phyloP scores from a whole-genome alignment of 2,113 vertebrate genomes.

The Odocoileus virginianus region DNA sequence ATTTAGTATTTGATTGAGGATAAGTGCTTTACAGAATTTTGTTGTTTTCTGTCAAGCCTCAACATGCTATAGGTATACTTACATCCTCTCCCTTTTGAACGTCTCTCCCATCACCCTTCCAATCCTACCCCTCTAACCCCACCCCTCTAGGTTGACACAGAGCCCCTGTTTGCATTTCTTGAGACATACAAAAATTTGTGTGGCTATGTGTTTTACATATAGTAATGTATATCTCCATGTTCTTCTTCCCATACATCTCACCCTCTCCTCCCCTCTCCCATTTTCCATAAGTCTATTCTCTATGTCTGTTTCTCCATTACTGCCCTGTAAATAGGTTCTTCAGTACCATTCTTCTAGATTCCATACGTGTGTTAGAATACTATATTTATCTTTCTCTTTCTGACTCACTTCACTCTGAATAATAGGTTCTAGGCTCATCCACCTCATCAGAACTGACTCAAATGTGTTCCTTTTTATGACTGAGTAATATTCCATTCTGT shows the following conservation, averaged over 20 bases:
- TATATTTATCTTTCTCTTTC: not conserved
- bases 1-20: not conserved
- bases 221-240: not conserved
- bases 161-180: not conserved
- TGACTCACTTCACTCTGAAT: not conserved
- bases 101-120: not conserved
- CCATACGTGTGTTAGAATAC: not conserved
- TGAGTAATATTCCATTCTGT: not conserved
- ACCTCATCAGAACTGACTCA: not conserved
- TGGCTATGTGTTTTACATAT: not conserved
- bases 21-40: not conserved
- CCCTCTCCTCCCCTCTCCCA: not conserved
- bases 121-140: not conserved
- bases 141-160: not conserved
- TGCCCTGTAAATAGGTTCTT: not conserved
- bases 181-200: not conserved
- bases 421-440: not conserved
- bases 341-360: not conserved
- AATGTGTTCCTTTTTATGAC: not conserved
- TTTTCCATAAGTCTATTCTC: not conserved
- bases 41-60: not conserved
- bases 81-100: not conserved
- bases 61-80: not conserved
- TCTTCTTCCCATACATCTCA: not conserved
- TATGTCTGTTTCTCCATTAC: not conserved